phyloP scores from a whole-genome alignment of 2,797 vertebrate genomes.

The Anabacerthia variegaticeps region DNA sequence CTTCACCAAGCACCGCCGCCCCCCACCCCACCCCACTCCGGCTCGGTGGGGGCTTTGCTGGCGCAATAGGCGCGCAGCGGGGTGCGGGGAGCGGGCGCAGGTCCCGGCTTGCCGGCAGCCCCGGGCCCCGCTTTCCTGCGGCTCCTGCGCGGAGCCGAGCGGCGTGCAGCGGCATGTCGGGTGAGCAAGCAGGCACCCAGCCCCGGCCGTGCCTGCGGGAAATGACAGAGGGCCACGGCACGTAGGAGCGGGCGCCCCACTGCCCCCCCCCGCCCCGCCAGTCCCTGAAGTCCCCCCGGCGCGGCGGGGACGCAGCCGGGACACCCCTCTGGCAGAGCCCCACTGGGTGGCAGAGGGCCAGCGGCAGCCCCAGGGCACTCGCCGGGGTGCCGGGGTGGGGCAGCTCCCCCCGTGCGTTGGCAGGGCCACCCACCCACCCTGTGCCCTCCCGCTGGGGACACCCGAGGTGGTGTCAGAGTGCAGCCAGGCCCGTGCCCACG shows the following conservation, averaged over 20 bases:
- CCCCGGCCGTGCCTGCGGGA: constrained; percentile 55
- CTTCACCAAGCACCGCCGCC: fast-evolving
- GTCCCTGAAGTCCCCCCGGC: not conserved
- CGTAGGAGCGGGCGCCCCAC: not conserved
- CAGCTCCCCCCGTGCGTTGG: not conserved
- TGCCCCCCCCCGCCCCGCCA: not conserved
- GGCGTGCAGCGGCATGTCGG: constrained; percentile 59
- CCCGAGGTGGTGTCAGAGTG: not conserved
- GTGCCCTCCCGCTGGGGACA: not conserved
- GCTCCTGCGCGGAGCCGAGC: constrained; percentile 35
- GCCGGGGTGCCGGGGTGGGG: not conserved
- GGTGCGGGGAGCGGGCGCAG: constrained; percentile 5
- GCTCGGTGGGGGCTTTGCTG: not conserved
- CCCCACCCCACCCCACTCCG: not conserved
- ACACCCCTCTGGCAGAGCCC: not conserved
- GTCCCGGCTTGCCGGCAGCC: constrained; percentile 48
- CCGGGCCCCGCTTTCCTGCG: constrained; percentile 58
- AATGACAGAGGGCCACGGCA: constrained; percentile 46
- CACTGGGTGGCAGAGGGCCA: not conserved
- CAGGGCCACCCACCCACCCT: not conserved
- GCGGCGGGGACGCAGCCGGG: not conserved
- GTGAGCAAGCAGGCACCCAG: constrained; percentile 58
- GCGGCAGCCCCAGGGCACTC: not conserved
- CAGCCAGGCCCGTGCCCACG: not conserved
- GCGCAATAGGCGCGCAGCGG: not conserved